Evolutionary conservation across 1,140 invertebrate genomes (phyloP).

Genomic region (Drosophila subobscura): DNA sequence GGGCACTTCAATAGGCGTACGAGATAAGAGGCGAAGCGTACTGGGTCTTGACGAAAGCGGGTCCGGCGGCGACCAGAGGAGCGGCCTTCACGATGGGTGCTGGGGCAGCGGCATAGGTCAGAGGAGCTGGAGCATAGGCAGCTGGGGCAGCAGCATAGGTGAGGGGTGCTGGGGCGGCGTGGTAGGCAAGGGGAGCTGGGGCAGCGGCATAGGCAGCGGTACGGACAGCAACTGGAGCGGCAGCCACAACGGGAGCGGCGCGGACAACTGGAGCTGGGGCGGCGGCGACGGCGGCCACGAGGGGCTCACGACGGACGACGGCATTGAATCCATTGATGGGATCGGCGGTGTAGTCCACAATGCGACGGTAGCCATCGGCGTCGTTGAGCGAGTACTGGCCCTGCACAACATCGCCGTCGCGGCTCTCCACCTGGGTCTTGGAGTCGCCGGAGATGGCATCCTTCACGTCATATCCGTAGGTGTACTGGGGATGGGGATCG

Average conservation of each 20-base stretch:
- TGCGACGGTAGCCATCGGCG: constrained; percentile 83
- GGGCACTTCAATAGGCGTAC: constrained; percentile 64
- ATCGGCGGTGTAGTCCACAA: constrained; percentile 83
- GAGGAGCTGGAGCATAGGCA: constrained; percentile 34
- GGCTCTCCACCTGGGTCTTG: constrained; percentile 82
- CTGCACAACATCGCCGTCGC: constrained; percentile 83
- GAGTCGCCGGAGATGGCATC: constrained; percentile 85
- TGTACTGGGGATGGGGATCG: constrained; percentile 88
- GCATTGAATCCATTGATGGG: constrained; percentile 84
- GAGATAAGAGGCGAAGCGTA: constrained; percentile 75
- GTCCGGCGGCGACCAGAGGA: constrained; percentile 58
- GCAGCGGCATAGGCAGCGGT: constrained; percentile 46
- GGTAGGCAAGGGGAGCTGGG: constrained; percentile 32
- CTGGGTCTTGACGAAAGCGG: constrained; percentile 73
- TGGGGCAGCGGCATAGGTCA: constrained; percentile 51
- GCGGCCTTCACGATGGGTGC: constrained; percentile 62
- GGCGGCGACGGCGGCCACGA: constrained; percentile 76
- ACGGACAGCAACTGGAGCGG: constrained; percentile 44
- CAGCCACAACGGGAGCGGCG: constrained; percentile 61
- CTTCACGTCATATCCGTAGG: constrained; percentile 88
- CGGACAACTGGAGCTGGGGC: constrained; percentile 61
- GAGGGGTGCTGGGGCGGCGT: constrained; percentile 35
- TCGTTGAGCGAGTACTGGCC: constrained; percentile 83
- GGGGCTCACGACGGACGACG: constrained; percentile 81
- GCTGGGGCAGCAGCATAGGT: constrained; percentile 55